Percentiles rank a stretch among this genome's conserved stretches.
phyloP scores from a whole-genome alignment of 2,113 vertebrate genomes.

The Genyomyrus donnyi region DNA sequence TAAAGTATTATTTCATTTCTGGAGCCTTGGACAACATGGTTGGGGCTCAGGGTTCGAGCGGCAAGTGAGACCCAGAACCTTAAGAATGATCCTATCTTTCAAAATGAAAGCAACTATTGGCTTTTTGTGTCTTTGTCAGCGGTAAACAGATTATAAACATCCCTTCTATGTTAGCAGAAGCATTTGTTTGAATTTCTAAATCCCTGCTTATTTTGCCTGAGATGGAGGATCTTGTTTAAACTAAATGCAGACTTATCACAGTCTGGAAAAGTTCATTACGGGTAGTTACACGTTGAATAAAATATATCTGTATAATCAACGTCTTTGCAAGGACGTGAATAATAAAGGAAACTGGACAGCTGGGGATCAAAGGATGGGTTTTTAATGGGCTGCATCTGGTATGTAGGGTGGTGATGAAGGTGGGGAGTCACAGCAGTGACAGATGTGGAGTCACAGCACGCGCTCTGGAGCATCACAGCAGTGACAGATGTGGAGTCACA shows the following conservation, averaged over 20 bases:
- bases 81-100: background rate
- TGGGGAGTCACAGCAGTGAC: background rate
- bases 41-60: background rate
- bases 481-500: background rate
- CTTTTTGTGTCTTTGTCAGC: background rate
- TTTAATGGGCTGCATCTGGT: constrained; percentile 1
- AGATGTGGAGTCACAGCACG: background rate
- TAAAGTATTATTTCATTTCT: background rate
- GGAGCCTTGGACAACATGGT: background rate
- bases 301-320: background rate
- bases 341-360: background rate
- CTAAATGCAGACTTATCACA: background rate
- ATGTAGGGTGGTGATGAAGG: background rate
- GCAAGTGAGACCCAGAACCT: background rate
- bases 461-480: background rate
- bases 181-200: background rate
- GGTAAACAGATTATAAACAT: background rate
- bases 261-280: background rate
- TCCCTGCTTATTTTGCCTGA: background rate
- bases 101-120: background rate
- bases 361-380: background rate
- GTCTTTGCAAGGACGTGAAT: background rate
- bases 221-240: background rate
- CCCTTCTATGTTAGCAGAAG: background rate
- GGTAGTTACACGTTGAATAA: background rate